Percentiles rank a stretch among this genome's conserved stretches.
phyloP scores from a whole-genome alignment of 1,140 invertebrate species.

The Zaprionus inermis region DNA sequence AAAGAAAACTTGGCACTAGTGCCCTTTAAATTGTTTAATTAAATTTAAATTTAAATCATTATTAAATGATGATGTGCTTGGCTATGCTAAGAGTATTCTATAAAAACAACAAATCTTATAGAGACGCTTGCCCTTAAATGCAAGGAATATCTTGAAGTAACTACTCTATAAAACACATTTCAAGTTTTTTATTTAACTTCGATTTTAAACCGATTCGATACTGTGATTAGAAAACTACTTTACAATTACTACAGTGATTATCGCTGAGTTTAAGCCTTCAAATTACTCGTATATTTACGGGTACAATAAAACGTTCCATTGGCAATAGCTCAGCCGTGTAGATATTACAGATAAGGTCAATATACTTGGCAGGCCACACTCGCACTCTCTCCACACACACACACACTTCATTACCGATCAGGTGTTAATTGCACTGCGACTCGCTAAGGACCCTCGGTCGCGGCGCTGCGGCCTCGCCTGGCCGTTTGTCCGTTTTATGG shows the following conservation, averaged over 20 bases:
- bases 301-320: background rate
- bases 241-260: background rate
- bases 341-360: slow-evolving; percentile 12
- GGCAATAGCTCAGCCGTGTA: background rate
- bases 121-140: too few species aligned
- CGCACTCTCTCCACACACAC: slow-evolving; percentile 9
- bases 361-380: slow-evolving; percentile 12
- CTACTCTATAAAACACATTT: too few species aligned
- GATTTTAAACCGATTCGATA: background rate
- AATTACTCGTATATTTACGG: background rate
- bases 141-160: too few species aligned
- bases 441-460: slow-evolving; percentile 40
- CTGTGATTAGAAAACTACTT: background rate
- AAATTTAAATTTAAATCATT: too few species aligned
- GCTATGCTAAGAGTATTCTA: too few species aligned
- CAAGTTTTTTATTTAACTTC: too few species aligned
- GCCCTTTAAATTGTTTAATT: too few species aligned
- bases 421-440: slow-evolving; percentile 69
- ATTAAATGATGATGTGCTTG: too few species aligned
- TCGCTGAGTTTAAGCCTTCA: background rate
- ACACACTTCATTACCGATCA: slow-evolving; percentile 68
- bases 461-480: background rate
- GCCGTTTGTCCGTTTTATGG: slow-evolving; percentile 59
- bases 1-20: too few species aligned
- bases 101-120: too few species aligned